Base-by-base conservation (phyloP, 2,113 vertebrate genomes). In the Suncus etruscus region DNA sequence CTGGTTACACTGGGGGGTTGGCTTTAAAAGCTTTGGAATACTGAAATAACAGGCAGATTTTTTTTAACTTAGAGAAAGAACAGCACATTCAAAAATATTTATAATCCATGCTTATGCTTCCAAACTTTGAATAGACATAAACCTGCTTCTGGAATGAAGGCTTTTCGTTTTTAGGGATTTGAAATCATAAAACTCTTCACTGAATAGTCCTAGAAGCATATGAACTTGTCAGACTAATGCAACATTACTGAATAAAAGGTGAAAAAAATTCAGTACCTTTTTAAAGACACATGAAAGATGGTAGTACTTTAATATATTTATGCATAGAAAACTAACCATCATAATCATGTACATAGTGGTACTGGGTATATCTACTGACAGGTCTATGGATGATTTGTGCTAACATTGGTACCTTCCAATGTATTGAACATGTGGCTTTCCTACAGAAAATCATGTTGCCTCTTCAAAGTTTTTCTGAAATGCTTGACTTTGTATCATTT, bases 81-180 rank as follows among this genome's bases (percentile, higher is more conserved):
- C 29, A 92, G 65, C 11, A 54, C 10, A 14, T 18, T 77, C 77
- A 63, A 77, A 95, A 93, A 81, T 69, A 77, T 93, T 95, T 87
- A 47, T 84, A 78, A 81, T 92, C 92, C 93, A 90, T 86, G 29
- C 20, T 65, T 92, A 90, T 86, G 29, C 51, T 94, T 91, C 27
- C 78, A 91, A 88, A 91, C 68, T 93, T 92, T 90, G 68, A 74
- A 75, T 39, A 90, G 80, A 72, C 10, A 83, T 66, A 90, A 92
- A 95, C 58, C 88, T 95, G 31, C 82, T 94, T 94, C 75, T 90
- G 54, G 74, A 92, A 91, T 83, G 58, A 76, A 89, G 15, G 9
- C 22, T 85, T 91, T 95, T 93, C 51, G 61, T 85, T 82, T 54
- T 85, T 48, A 68, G 32, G 31, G 10, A 83, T 39, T 81, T 83